These are phyloP conservation scores for Anastatus disparis DNA, from an alignment of 1,140 invertebrate species.

Conservation along the genomic window DNA sequence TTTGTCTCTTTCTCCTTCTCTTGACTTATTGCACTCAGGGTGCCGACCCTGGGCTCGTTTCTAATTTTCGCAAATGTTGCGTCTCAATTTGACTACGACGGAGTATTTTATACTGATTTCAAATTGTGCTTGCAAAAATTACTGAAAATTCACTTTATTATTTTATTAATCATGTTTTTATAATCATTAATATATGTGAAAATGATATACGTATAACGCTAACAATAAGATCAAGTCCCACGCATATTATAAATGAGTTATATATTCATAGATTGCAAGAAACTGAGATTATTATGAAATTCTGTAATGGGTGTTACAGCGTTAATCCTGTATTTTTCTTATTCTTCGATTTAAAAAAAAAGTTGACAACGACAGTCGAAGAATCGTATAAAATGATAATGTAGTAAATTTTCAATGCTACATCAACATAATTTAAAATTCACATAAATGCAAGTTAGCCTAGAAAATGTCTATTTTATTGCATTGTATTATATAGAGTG, in stretches of 20 bases:
- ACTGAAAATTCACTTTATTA: neutral
- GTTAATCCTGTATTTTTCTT: neutral
- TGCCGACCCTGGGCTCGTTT: conserved; percentile 51
- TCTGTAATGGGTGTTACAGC: no score
- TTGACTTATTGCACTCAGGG: conserved; percentile 50
- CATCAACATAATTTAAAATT: conserved; percentile 34
- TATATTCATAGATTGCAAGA: no score
- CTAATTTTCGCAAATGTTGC: conserved; percentile 46
- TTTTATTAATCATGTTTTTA: no score
- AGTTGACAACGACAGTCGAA: no score
- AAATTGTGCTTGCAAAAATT: neutral
- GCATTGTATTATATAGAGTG: conserved; percentile 13
- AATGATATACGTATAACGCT: no score
- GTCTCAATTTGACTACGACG: neutral
- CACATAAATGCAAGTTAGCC: neutral
- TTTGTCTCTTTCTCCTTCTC: conserved; percentile 30
- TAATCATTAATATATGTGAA: no score
- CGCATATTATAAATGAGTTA: no score
- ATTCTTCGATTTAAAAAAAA: neutral
- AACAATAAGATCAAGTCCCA: no score
- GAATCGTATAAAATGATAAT: neutral
- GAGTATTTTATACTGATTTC: neutral
- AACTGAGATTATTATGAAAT: no score
- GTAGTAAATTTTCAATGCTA: conserved; percentile 10
- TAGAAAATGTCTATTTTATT: neutral